A percentile compares a stretch with the other conserved stretches of the same genome.
phyloP scores from a whole-genome alignment of 1,140 invertebrate species.

The Phenacoccus solenopsis region DNA sequence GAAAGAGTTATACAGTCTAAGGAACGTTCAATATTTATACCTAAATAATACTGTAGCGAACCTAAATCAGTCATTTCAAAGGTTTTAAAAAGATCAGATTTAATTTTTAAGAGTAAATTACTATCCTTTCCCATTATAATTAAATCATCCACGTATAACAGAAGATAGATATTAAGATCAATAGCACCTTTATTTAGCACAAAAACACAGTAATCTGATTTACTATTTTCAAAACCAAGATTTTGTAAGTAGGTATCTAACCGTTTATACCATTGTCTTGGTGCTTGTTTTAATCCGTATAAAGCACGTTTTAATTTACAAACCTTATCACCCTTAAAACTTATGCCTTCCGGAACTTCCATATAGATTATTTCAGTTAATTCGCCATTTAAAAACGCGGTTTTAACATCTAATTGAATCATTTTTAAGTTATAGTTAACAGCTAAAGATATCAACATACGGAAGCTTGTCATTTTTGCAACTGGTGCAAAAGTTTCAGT shows the following conservation, averaged over 20 bases:
- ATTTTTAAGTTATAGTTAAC: neutral
- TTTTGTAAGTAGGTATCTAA: neutral
- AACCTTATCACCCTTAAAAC: conserved; percentile 22
- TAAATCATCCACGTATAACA: no score
- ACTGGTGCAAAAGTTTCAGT: conserved; percentile 13
- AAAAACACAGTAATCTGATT: neutral
- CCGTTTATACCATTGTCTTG: neutral
- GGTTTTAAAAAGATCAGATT: no score
- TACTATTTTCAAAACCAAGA: neutral
- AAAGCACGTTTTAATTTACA: neutral
- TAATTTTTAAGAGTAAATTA: no score
- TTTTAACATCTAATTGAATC: conserved; percentile 34
- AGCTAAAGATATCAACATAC: neutral
- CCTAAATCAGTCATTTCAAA: no score
- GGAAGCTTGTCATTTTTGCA: conserved; percentile 7
- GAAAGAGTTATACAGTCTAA: no score
- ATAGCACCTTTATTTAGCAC: neutral
- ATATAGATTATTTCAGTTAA: conserved; percentile 32
- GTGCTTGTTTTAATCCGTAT: neutral
- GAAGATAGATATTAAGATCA: neutral
- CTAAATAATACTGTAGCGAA: no score
- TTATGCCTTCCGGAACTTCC: conserved; percentile 30
- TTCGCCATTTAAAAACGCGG: conserved; percentile 32
- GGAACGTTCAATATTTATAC: no score
- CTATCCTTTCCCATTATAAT: no score